phyloP scores from a whole-genome alignment of 2,797 vertebrate species.

The Myotis myotis region DNA sequence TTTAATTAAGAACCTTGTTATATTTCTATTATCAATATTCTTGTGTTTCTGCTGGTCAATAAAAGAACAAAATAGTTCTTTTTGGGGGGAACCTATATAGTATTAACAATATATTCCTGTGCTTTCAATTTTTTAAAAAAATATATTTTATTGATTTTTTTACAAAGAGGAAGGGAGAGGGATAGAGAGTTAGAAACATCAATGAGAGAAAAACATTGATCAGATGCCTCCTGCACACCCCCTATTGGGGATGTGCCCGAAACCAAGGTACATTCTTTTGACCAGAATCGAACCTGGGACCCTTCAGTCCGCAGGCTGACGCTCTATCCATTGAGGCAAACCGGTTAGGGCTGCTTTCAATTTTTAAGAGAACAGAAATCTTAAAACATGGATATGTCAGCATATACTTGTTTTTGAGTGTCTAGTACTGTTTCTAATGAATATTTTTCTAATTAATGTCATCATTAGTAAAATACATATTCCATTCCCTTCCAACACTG shows the following conservation, averaged over 20 bases:
- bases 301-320: too few species aligned
- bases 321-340: too few species aligned
- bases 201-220: too few species aligned
- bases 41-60: neutral
- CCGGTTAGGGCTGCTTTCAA: neutral
- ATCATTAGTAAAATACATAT: neutral
- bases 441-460: slow-evolving; percentile 4
- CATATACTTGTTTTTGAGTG: neutral
- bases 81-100: neutral
- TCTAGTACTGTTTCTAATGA: neutral
- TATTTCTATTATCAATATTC: slow-evolving; percentile 10
- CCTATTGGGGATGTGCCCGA: too few species aligned
- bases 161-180: too few species aligned
- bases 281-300: too few species aligned
- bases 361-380: slow-evolving; percentile 23
- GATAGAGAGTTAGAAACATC: too few species aligned
- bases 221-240: too few species aligned
- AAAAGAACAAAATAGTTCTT: neutral
- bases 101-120: slow-evolving; percentile 17
- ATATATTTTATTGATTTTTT: too few species aligned
- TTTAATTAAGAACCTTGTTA: neutral
- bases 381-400: slow-evolving; percentile 1
- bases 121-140: slow-evolving; percentile 6
- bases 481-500: neutral
- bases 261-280: too few species aligned